Evolutionary conservation across 2,888 invertebrate genomes (phyloP), one percentile per base, ranked within the genome.

Genomic region (Zonitis immaculata): DNA sequence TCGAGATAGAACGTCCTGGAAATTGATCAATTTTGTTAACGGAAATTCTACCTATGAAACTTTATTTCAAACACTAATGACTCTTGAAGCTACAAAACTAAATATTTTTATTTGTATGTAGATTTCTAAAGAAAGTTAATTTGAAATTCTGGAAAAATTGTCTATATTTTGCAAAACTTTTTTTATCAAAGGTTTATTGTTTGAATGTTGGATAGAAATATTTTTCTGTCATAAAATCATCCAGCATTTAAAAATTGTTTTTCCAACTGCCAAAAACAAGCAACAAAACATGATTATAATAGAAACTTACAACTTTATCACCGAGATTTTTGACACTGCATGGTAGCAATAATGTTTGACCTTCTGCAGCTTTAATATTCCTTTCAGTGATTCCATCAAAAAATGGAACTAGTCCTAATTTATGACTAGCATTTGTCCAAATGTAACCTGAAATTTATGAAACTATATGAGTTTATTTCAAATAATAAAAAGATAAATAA

Each of bases 301-400:
- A 44, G 6, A 6, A 22, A 68, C 75, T 72, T 62, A 76, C 77
- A 66, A 76, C 73, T 71, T 75, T 76, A 58, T 73, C 75, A 47
- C 73, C 73, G 11, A 76, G 65, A 58, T 73, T 66, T 49, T 68
- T 67, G 12, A 77, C 73, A 18, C 71, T 73, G 57, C 77, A 77
- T 12, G 77, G 75, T 51, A 77, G 62, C 51, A 74, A 68, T 16
- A 75, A 69, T 20, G 76, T 73, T 60, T 76, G 74, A 14, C 75
- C 76, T 30, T 66, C 65, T 26, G 62, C 62, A 12, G 76, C 76
- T 44, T 72, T 68, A 18, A 73, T 63, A 57, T 70, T 68, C 57
- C 65, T 67, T 43, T 64, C 65, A 47, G 62, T 56, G 52, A 70
- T 63, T 43, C 69, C 70, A 52, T 72, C 73, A 58, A 73, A 73